phyloP scores from a whole-genome alignment of 2,797 vertebrate species.

The Chrysocyon brachyurus region DNA sequence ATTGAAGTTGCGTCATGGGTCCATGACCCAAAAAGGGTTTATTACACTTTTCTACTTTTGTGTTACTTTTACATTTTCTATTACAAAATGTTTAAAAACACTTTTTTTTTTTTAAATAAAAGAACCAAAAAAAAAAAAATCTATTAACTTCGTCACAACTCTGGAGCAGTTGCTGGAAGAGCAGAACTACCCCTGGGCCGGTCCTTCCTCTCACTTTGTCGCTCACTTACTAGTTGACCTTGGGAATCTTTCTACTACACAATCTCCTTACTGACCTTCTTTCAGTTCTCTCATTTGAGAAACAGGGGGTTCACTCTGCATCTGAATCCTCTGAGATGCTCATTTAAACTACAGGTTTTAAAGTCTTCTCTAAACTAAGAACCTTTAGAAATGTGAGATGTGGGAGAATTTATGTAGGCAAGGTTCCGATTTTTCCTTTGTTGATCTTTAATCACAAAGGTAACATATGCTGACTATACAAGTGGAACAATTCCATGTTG shows the following conservation, averaged over 20 bases:
- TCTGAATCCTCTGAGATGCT: background rate
- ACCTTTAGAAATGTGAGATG: background rate
- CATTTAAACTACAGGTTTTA: background rate
- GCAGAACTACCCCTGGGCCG: background rate
- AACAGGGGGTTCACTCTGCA: background rate
- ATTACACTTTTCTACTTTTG: background rate
- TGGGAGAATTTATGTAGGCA: background rate
- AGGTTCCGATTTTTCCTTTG: background rate
- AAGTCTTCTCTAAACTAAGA: background rate
- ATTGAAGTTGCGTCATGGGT: background rate
- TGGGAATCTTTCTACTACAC: background rate
- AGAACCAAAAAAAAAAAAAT: background rate
- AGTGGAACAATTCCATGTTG: background rate
- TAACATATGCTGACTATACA: background rate
- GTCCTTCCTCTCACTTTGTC: background rate
- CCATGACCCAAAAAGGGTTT: background rate
- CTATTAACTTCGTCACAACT: background rate
- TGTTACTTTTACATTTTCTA: background rate
- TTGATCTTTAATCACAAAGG: background rate
- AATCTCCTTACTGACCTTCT: background rate
- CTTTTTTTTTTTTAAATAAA: background rate
- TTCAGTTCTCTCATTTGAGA: background rate
- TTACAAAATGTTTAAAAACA: background rate
- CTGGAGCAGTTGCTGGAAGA: background rate
- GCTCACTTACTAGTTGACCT: background rate